Conservation (phyloP, 1,140 invertebrate species). For the Mya arenaria region DNA sequence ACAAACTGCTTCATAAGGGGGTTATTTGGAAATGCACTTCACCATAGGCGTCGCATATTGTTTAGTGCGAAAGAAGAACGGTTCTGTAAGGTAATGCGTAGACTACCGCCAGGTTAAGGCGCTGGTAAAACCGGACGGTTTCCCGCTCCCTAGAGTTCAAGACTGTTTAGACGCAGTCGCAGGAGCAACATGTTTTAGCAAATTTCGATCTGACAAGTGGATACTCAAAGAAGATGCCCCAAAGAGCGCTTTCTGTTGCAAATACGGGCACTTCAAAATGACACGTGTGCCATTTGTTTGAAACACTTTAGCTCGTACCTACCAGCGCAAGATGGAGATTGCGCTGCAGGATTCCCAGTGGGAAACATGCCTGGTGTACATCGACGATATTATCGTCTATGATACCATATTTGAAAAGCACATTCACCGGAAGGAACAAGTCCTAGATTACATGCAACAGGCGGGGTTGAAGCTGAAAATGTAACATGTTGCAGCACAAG, state of each 20-base stretch:
- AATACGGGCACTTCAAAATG: background rate
- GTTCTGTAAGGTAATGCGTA: background rate
- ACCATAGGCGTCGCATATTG: background rate
- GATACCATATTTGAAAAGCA: background rate
- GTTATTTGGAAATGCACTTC: background rate
- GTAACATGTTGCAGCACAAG: background rate
- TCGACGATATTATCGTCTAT: background rate
- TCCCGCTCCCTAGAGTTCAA: background rate
- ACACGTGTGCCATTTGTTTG: background rate
- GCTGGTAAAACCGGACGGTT: background rate
- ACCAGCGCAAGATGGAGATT: background rate
- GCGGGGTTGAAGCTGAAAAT: background rate
- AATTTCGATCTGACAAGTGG: background rate
- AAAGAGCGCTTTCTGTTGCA: background rate
- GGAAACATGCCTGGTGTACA: conserved; percentile 15
- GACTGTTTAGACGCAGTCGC: background rate
- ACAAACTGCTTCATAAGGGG: conserved; percentile 8
- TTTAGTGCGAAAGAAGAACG: background rate
- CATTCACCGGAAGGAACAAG: background rate
- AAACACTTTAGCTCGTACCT: background rate
- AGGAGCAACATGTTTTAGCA: background rate
- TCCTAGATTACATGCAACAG: background rate
- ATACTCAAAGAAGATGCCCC: background rate
- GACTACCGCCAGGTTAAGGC: background rate
- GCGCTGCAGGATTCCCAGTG: background rate